Conservation (phyloP, 2,888 invertebrate genomes). For the Alcis repandata region DNA sequence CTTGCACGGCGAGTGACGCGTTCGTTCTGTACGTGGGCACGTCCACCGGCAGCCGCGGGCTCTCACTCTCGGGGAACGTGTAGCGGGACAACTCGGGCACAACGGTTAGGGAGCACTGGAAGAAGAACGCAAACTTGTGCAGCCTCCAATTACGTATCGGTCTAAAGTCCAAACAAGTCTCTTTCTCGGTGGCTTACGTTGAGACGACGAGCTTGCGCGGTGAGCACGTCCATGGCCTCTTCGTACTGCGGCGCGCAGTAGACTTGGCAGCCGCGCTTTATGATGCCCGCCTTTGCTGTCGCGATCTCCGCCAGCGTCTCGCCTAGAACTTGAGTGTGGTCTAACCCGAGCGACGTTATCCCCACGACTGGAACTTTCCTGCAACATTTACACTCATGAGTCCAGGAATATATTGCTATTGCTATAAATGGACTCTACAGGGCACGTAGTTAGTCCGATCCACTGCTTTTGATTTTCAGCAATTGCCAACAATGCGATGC, state of each 20-base stretch:
- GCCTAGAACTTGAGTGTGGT: background rate
- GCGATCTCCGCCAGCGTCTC: slow-evolving; percentile 2
- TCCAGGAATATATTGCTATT: no score
- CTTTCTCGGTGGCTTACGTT: background rate
- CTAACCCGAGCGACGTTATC: background rate
- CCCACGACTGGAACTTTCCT: background rate
- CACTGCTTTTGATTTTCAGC: no score
- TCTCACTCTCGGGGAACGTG: background rate
- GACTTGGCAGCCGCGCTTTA: background rate
- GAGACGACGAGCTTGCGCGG: background rate
- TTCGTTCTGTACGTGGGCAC: background rate
- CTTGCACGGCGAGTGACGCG: background rate
- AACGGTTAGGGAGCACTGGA: background rate
- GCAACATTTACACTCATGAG: background rate
- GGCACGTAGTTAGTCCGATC: no score
- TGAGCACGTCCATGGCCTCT: slow-evolving; percentile 1
- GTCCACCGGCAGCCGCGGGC: background rate
- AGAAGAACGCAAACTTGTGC: background rate
- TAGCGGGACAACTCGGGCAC: background rate
- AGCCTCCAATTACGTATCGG: no score
- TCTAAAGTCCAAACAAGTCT: no score
- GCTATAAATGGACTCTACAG: no score
- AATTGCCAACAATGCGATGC: background rate
- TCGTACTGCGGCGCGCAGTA: background rate
- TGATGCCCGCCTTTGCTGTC: background rate